A percentile compares a stretch with the other conserved stretches of the same genome.
Evolutionary conservation across 2,113 vertebrate genomes (phyloP).

Genomic region (Malaclemys terrapin): DNA sequence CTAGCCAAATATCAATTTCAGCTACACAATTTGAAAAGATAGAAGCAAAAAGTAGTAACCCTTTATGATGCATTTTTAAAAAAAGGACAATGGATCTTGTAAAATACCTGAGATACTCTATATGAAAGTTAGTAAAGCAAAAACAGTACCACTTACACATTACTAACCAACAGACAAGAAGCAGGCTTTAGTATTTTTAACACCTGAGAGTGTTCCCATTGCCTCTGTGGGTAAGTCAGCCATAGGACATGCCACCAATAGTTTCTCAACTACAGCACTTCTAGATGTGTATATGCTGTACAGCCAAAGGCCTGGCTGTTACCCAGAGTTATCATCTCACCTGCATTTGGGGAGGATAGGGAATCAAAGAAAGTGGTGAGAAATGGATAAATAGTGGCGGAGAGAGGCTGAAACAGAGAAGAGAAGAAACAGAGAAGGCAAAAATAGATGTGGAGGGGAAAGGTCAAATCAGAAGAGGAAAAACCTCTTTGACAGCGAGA

Average conservation of each 20-base stretch:
- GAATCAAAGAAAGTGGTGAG: background rate
- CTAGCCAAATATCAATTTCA: background rate
- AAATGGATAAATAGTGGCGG: background rate
- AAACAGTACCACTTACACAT: background rate
- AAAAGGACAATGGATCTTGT: background rate
- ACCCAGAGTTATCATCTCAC: background rate
- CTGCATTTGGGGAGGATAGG: background rate
- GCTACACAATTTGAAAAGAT: background rate
- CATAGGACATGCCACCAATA: background rate
- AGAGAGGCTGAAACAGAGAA: background rate
- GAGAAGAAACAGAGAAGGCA: background rate
- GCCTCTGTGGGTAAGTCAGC: conserved; percentile 19
- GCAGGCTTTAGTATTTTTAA: background rate
- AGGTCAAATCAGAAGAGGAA: background rate
- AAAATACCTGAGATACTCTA: background rate
- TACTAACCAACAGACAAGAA: conserved; percentile 30
- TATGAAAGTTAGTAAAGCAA: conserved; percentile 22
- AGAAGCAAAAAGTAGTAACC: background rate
- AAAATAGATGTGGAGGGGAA: background rate
- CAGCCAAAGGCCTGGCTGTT: background rate
- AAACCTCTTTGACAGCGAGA: background rate
- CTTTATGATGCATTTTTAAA: background rate
- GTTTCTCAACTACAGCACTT: background rate
- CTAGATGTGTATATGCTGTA: background rate
- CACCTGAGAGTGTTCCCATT: conserved; percentile 18